Base-by-base conservation (phyloP, 1,140 invertebrate genomes). In the Papilio polyxenes region DNA sequence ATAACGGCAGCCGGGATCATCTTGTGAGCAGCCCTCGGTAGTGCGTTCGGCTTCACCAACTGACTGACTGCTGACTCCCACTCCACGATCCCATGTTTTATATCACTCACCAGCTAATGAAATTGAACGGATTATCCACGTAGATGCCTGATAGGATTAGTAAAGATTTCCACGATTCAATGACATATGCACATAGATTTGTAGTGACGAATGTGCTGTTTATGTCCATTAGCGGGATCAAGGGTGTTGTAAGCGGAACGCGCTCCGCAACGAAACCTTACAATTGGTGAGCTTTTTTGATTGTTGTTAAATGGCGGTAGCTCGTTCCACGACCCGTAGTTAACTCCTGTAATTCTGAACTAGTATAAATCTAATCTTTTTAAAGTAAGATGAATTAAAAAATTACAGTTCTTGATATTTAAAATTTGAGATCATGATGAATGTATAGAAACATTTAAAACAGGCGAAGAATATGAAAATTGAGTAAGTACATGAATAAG, bases 1-100 rank as follows among this genome's bases (percentile, higher is more conserved):
- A 94, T 94, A 75, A 84, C 86, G 84, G 81, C 80, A 82, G 82
- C 48, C 79, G 86, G 84, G 56, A 86, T 87, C 83, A 85, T 84
- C 74, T 44, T 86, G 87, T 92, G 93, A 94, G 92, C 93, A 94
- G 93, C 89, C 93, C 93, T 94, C 92, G 88, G 91, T 89, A 93
- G 93, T 89, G 89, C 83, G 90, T 86, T 80, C 78, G 83, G 80
- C 82, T 74, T 87, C 89, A 92, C 89, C 88, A 88, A 91, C 90
- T 88, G 91, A 94, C 93, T 94, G 91, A 94, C 93, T 94, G 92
- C 91, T 92, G 86, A 40, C 76, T 65, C 9, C 48, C 17, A 11
- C 65, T 20, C 40, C 9, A 11, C 65, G 77, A 80, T 49, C 79
- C 77, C 75, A 59, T 75, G 82, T 89, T 93, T 92, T 93, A 94